Evolutionary conservation across 2,113 vertebrate species (phyloP).

Genomic region (Ceratotherium simum): DNA sequence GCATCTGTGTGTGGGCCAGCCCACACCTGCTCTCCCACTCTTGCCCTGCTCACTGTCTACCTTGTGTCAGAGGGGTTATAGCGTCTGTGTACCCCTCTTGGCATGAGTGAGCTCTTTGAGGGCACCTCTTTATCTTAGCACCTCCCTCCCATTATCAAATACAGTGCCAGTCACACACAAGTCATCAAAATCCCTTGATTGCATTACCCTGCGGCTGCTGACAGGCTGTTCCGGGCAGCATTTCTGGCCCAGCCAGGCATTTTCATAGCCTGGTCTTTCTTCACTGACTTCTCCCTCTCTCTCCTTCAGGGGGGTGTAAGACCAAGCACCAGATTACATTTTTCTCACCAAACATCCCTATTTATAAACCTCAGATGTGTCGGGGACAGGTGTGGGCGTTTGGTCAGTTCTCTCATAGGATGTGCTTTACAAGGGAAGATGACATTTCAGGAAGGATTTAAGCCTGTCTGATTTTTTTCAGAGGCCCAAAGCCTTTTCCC

Average conservation of each 20-base stretch:
- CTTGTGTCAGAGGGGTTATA: not conserved
- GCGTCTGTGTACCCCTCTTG: not conserved
- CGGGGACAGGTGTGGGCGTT: not conserved
- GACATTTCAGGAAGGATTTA: not conserved
- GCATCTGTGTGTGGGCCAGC: not conserved
- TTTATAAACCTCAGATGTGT: not conserved
- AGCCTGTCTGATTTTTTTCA: not conserved
- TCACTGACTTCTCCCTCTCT: not conserved
- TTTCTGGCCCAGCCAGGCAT: not conserved
- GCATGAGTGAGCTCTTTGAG: not conserved
- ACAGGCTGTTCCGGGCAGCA: not conserved
- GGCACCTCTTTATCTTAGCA: not conserved
- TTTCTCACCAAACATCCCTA: not conserved
- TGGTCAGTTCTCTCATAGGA: not conserved
- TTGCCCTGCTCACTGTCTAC: not conserved
- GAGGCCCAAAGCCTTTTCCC: not conserved
- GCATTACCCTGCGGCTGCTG: not conserved
- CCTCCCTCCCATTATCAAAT: not conserved
- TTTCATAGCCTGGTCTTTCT: not conserved
- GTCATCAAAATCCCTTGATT: not conserved
- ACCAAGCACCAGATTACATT: not conserved
- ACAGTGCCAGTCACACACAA: not conserved
- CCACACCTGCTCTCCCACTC: not conserved
- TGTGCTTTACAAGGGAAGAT: not conserved
- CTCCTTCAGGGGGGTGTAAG: not conserved